phyloP scores from a whole-genome alignment of 1,140 invertebrate genomes.

The Trichonephila inaurata region DNA sequence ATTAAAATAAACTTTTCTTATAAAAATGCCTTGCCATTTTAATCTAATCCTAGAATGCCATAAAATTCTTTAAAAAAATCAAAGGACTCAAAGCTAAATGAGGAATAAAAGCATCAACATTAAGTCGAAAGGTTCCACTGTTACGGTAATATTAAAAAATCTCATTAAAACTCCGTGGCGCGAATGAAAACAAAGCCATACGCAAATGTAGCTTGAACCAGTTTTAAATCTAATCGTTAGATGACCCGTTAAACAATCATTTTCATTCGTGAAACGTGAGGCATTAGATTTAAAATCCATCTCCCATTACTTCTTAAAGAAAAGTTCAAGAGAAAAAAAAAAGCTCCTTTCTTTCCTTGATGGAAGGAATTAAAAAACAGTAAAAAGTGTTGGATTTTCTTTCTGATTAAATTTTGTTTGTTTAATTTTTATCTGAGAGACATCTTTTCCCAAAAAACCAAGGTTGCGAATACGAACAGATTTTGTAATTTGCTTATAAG shows the following conservation, averaged over 20 bases:
- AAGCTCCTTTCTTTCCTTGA: neutral
- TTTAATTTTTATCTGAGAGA: neutral
- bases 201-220: conserved; percentile 18
- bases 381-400: neutral
- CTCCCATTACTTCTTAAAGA: conserved; percentile 21
- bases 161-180: conserved; percentile 45
- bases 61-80: conserved; percentile 8
- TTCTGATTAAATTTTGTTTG: conserved; percentile 38
- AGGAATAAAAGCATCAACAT: conserved; percentile 35
- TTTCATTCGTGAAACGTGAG: conserved; percentile 62
- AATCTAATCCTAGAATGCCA: neutral
- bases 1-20: neutral
- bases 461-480: neutral
- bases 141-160: conserved; percentile 36
- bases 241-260: conserved; percentile 71
- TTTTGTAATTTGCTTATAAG: neutral
- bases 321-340: conserved; percentile 21
- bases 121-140: conserved; percentile 6
- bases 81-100: conserved; percentile 16
- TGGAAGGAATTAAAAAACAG: neutral
- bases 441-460: neutral
- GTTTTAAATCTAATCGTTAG: conserved; percentile 53
- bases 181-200: conserved; percentile 33
- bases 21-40: conserved; percentile 16
- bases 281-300: conserved; percentile 37